phyloP scores from a whole-genome alignment of 64 coral and sea anemone genomes.

The Catalaphyllia jardinei region DNA sequence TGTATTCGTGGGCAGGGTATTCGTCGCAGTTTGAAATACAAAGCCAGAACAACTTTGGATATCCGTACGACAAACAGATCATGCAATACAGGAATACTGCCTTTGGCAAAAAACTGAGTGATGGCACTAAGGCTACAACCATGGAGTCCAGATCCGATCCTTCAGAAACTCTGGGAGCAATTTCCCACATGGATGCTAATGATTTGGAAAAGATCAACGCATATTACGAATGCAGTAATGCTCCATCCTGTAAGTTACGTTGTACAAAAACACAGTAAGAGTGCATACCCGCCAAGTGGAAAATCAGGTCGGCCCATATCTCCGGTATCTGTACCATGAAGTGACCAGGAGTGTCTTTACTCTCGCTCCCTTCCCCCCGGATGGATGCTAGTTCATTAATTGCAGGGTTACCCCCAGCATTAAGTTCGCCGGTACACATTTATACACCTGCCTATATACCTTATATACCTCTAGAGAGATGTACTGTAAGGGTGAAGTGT shows the following conservation, averaged over 20 bases:
- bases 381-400: too few species aligned
- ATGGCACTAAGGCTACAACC: background rate
- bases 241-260: too few species aligned
- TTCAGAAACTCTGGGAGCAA: background rate
- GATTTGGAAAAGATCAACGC: background rate
- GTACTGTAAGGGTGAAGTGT: too few species aligned
- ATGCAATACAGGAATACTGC: constrained; percentile 10
- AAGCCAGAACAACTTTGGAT: background rate
- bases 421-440: too few species aligned
- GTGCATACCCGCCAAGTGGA: too few species aligned
- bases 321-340: too few species aligned
- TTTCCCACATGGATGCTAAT: constrained; percentile 15
- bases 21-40: background rate
- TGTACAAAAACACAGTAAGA: background rate
- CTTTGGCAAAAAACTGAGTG: background rate
- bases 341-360: too few species aligned
- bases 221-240: background rate
- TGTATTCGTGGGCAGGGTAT: background rate
- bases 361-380: too few species aligned
- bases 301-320: too few species aligned
- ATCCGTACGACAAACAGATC: background rate
- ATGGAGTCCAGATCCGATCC: background rate
- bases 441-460: too few species aligned
- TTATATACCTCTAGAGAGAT: too few species aligned
- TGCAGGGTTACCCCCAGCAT: too few species aligned